Evolutionary conservation across 2,113 vertebrate species (phyloP).

Genomic region (Perccottus glenii): DNA sequence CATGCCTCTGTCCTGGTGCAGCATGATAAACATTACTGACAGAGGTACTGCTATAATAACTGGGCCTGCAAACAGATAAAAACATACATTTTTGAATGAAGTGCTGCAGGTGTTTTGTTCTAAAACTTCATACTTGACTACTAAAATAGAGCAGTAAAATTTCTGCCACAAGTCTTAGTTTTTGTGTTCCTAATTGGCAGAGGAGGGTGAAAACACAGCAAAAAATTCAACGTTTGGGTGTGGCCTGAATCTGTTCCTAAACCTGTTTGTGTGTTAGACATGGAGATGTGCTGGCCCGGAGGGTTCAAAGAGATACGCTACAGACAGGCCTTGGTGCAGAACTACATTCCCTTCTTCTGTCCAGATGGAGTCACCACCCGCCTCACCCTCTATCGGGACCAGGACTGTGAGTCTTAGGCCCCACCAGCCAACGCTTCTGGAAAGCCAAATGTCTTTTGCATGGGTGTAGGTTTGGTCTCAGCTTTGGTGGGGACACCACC

Average conservation of each 20-base stretch:
- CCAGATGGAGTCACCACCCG: conserved; percentile 80
- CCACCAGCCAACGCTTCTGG: not conserved
- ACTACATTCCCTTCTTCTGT: conserved; percentile 79
- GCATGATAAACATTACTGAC: not conserved
- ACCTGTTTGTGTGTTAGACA: conserved; percentile 71
- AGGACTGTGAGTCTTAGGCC: conserved; percentile 77
- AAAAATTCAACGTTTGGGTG: too few species aligned
- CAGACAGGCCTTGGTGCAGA: conserved; percentile 83
- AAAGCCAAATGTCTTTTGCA: not conserved
- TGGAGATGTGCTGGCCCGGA: conserved; percentile 80
- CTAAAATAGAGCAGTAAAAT: too few species aligned
- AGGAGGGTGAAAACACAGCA: not conserved
- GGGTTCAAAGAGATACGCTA: conserved; percentile 83
- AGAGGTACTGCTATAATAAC: not conserved
- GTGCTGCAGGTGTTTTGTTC: too few species aligned
- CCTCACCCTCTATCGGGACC: conserved; percentile 81
- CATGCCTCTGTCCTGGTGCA: conserved; percentile 12
- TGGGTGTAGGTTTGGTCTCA: too few species aligned
- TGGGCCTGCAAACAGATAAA: too few species aligned
- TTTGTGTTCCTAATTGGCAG: too few species aligned
- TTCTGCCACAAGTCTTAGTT: too few species aligned
- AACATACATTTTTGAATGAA: too few species aligned
- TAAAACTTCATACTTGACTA: too few species aligned
- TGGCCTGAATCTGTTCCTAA: not conserved
- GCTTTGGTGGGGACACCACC: too few species aligned